Evolutionary conservation across 2,797 vertebrate species (phyloP), one percentile per base, ranked within the genome.

Genomic region (Hyperoplus lanceolatus): DNA sequence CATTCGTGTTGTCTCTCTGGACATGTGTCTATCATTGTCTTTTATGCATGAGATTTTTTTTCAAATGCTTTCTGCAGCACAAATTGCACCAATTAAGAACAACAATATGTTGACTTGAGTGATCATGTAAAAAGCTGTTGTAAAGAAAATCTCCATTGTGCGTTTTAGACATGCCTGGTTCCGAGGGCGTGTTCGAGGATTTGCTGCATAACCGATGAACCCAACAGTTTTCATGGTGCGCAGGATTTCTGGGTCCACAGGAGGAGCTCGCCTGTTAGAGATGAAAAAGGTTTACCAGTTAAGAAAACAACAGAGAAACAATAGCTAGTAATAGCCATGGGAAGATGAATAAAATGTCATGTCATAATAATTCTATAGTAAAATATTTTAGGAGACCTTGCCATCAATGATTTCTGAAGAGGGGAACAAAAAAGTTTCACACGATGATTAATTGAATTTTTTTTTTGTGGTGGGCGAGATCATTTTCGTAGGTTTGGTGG

Each of bases 181-280:
- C 1, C 97, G 96, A 38, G 97, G 97, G 39, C 96, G 97, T 65
- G 97, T 97, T 3, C 97, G 96, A 58, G 98, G 97, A 85, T 99
- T 99, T 0, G 97, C 97, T 9, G 98, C 98, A 0, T 99, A 99
- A 74, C 98, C 98, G 0, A 99, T 99, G 89, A 99, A 99, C 1
- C 98, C 98, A 48, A 99, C 98, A 0, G 98, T 99, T 93, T 99
- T 99, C 96, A 99, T 99, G 13, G 97, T 96, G 70, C 98, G 97
- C 45, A 99, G 88, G 70, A 99, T 99, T 82, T 99, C 98, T 1
- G 96, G 96, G 69, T 99, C 98, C 12, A 98, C 98, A 0, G 97
- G 95, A 16, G 98, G 98, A 45, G 98, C 97, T 85, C 96, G 94
- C 79, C 98, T 99, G 85, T 61, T 29, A 57, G 16, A 53, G 8